Base-by-base conservation (phyloP, 2,797 vertebrate species). In the Danionella dracula region DNA sequence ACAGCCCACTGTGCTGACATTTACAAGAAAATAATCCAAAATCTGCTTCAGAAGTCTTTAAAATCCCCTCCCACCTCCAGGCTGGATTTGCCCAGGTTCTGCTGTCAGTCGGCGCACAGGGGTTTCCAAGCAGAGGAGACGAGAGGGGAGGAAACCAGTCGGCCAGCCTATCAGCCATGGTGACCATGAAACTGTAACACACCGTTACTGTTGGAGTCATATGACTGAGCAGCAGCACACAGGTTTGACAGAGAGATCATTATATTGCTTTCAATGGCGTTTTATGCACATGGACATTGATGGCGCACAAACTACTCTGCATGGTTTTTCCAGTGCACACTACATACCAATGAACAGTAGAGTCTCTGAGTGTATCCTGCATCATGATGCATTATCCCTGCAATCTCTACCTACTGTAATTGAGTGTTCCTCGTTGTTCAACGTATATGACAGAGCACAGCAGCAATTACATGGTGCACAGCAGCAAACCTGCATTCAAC, bases 11-110 rank as follows among this genome's bases (percentile, higher is more conserved):
- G 42, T 46, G 68, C 53, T 20, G 51, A 46, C 40, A 62, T 74
- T 66, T 27, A 42, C 45, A 57, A 63, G 45, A 67, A 69, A 57
- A 21, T 50, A 70, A 38, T 66, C 32, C 44, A 6, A 62, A 68
- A 72, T 72, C 64, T 64, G 62, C 51, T 68, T 72, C 56, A 54
- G 34, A 62, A 57, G 57, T 57, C 53, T 17, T 63, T 62, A 62
- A 71, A 53, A 50, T 56, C 64, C 64, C 71, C 50, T 56, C 72
- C 61, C 50, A 66, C 63, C 19, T 42, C 21, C 44, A 53, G 29
- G 35, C 20, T 11, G 56, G 63, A 60, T 69, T 73, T 60, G 49
- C 48, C 41, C 15, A 29, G 40, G 64, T 31, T 49, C 37, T 56
- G 42, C 49, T 50, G 64, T 49, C 64, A 46, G 59, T 72, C 70